These are phyloP conservation scores for Botia kubotai DNA, from an alignment of 2,797 vertebrate species.

Conservation along the genomic window DNA sequence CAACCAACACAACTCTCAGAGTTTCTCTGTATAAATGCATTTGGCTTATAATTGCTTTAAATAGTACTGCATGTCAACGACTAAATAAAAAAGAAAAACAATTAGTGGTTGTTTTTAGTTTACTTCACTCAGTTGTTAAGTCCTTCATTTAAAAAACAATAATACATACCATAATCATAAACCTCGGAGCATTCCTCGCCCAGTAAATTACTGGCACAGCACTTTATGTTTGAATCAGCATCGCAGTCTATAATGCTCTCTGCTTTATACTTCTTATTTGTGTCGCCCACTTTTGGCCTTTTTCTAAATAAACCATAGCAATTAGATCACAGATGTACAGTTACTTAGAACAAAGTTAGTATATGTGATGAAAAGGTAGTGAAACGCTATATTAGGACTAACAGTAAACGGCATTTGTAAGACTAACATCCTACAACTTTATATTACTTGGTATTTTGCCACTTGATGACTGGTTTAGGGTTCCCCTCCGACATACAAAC, in stretches of 20 bases:
- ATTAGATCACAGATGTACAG: neutral
- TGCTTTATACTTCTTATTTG: neutral
- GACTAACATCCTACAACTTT: neutral
- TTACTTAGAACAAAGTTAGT: neutral
- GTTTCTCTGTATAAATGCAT: too few species aligned
- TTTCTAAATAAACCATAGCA: neutral
- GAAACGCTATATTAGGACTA: too few species aligned
- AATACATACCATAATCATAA: conserved; percentile 84
- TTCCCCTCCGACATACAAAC: conserved; percentile 79
- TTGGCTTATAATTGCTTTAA: too few species aligned
- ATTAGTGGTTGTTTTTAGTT: too few species aligned
- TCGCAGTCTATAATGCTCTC: neutral
- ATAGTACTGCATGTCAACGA: too few species aligned
- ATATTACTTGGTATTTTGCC: conserved; percentile 60
- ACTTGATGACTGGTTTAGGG: conserved; percentile 77
- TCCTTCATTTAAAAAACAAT: neutral
- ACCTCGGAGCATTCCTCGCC: conserved; percentile 85
- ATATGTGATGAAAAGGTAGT: too few species aligned
- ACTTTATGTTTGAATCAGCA: conserved; percentile 41
- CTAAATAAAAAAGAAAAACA: too few species aligned
- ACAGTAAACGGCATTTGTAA: neutral
- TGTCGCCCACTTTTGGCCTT: neutral
- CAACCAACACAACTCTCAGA: neutral
- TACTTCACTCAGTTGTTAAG: too few species aligned
- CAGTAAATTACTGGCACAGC: conserved; percentile 86